A percentile compares a stretch with the other conserved stretches of the same genome.
Evolutionary conservation across 2,113 vertebrate species (phyloP).

Genomic region (Campylomormyrus numenius): DNA sequence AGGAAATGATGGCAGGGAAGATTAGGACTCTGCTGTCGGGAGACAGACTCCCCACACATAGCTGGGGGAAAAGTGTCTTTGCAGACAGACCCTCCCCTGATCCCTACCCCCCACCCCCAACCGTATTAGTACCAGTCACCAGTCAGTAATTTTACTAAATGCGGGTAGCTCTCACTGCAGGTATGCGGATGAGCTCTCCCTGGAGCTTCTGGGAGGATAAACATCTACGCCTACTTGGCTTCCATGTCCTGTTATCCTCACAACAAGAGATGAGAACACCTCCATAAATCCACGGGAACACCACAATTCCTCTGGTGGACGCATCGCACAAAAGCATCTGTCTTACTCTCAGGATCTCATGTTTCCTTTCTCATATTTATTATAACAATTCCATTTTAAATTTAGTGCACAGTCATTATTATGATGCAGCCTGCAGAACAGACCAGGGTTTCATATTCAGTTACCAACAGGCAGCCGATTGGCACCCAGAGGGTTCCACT

Average conservation of each 20-base stretch:
- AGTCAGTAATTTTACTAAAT: background rate
- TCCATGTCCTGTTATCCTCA: background rate
- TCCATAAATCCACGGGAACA: background rate
- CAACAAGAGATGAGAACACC: background rate
- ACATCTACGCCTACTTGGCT: background rate
- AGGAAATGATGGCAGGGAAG: conserved; percentile 69
- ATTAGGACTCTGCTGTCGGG: conserved; percentile 56
- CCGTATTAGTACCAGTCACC: background rate
- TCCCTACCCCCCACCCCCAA: background rate
- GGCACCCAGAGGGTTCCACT: background rate
- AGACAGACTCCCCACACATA: conserved; percentile 30
- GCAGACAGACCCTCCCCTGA: background rate
- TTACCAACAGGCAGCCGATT: background rate
- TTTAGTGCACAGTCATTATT: background rate
- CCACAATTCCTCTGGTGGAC: background rate
- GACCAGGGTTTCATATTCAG: background rate
- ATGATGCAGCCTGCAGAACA: background rate
- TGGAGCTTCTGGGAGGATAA: background rate
- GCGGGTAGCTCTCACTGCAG: background rate
- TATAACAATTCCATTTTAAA: background rate
- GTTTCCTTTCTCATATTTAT: background rate
- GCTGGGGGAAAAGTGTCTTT: conserved; percentile 29
- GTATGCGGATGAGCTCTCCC: background rate
- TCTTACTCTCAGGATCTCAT: background rate
- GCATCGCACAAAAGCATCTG: background rate